Evolutionary conservation across 1,140 invertebrate genomes (phyloP), one percentile per base, ranked within the genome.

Genomic region (Euborellia annulipes): DNA sequence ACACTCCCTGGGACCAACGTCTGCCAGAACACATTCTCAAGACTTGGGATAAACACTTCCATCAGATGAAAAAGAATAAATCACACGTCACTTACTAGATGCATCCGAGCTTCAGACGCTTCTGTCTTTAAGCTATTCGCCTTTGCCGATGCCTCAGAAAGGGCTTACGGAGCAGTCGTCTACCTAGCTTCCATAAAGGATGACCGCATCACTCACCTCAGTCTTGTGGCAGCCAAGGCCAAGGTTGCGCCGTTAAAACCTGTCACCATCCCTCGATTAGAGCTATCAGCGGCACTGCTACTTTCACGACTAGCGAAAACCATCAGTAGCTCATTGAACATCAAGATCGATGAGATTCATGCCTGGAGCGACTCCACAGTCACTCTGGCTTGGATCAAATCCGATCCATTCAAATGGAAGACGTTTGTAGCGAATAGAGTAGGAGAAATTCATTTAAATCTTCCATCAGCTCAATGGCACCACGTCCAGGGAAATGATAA

Each of bases 401-500:
- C 39, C 8, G 21, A 43, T 17, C 50, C 62, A 2, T 39, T 49
- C 30, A 43, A 48, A 11, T 55, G 54, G 42, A 59, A 67, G 52
- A 54, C 51, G 8, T 67, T 61, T 52, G 61, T 64, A 0, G 54
- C 54, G 7, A 65, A 67, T 52, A 38, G 65, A 7, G 58, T 68
- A 7, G 49, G 55, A 3, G 38, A 62, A 51, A 62, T 68, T 36
- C 58, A 61, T 50, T 43, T 50, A 27, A 17, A 52, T 8, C 45
- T 50, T 11, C 30, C 41, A 6, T 18, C 32, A 2, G 36, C 41
- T 7, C 42, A 61, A 18, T 72, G 66, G 69, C 16, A 37, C 18
- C 61, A 71, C 50, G 57, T 69, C 0, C 36, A 44, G 7, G 54
- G 60, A 1, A 38, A 43, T 16, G 41, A 62, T 1, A 70, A 71